Evolutionary conservation across 2,113 vertebrate genomes (phyloP), one percentile per base, ranked within the genome.

Genomic region (Oreochromis niloticus): DNA sequence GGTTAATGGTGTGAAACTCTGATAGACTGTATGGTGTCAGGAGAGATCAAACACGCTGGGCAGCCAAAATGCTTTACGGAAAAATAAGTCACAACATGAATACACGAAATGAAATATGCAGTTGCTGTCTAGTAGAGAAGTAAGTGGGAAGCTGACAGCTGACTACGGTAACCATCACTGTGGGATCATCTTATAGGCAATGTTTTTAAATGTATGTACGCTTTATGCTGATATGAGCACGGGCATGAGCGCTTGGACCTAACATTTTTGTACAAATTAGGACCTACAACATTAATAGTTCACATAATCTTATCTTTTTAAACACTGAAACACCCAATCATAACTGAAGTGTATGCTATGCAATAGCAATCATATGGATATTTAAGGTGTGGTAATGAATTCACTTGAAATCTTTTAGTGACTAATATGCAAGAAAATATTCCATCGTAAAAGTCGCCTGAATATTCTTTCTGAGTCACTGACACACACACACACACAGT

Each of bases 1-100:
- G 34, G 34, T 68, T 41, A 68, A 68, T 68, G 34, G 11, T 68
- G 6, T 0, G 0, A 68, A 68, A 39, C 34, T 39, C 61, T 39
- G 34, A n/a, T 4, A 66, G 61, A 66, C 0, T 39, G 61, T 66
- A 12, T 66, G 34, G 19, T 66, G 19, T 66, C 61, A 66, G 34
- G 61, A 66, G 34, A 66, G 19, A 1, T 66, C 61, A 66, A 66
- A 66, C 17, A 7, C 6, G 1, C 34, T 66, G 34, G 34, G 61
- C 34, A 66, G 61, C 34, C 6, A 66, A n/a, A 66, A 66, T n/a
- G 61, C 19, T 39, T 39, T n/a, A 10, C 0, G 2, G 0, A 66
- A 66, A 66, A 66, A n/a, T 13, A 66, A 66, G 34, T 66, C 34
- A n/a, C 61, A 66, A 13, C 34, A 30, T 8, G 24, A 57, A 57